Evolutionary conservation across 1,140 invertebrate genomes (phyloP), one percentile per base, ranked within the genome.

Genomic region (Cylas formicarius): DNA sequence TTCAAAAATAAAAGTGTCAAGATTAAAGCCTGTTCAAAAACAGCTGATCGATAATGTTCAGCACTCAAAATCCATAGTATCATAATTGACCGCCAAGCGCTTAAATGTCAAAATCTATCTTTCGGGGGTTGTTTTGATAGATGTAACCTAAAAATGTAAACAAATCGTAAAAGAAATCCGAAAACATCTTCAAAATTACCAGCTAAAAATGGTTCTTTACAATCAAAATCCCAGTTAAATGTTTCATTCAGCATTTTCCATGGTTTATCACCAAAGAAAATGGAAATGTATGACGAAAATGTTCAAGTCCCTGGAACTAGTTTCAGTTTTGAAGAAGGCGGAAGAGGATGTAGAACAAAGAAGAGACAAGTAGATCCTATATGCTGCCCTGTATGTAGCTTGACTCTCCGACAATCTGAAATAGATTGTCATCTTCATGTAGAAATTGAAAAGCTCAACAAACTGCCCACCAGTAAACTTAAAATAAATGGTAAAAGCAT

Each of bases 321-420:
- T 55, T 48, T 20, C 20, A 53, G 48, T 43, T 28, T 38, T 31
- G 63, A 66, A 43, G 63, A 66, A 45, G 50, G 48, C 38, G 51
- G 52, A 28, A 47, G 68, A 55, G 67, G 66, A 50, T 63, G 65
- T 56, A 43, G 67, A 54, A 58, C 61, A 48, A 54, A 68, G 58
- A 60, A 51, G 48, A 58, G 67, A 57, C 57, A 61, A 55, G 52
- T 70, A 52, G 78, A 84, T 53, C 75, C 78, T 4, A 73, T 75
- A 16, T 80, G 77, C 60, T 90, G 86, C 66, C 86, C 86, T 10
- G 80, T 84, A 5, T 90, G 86, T 70, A 80, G 85, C 34, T 72
- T 82, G 8, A 84, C 84, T 16, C 70, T 90, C 20, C 72, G 83
- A 44, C 68, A 75, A 3, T 75, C 78, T 16, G 86, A 90, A 61